A percentile compares a stretch with the other conserved stretches of the same genome.
phyloP scores from a whole-genome alignment of 2,888 invertebrate genomes.

The Ichneumoninae sp. region DNA sequence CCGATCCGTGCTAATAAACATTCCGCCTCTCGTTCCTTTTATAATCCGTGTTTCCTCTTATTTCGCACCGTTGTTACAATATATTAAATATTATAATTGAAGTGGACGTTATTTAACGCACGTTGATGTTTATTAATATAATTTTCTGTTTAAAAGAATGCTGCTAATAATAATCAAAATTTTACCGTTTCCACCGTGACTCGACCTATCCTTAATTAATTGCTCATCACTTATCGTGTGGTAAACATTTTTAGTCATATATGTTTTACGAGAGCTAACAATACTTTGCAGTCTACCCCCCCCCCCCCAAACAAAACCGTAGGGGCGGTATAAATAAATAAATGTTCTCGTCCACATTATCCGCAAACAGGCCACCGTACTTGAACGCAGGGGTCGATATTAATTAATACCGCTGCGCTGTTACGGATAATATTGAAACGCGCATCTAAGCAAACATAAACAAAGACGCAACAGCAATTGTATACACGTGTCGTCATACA shows the following conservation, averaged over 20 bases:
- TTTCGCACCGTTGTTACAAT: too few species aligned
- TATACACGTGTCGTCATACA: slow-evolving; percentile 8
- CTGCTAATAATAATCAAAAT: not conserved
- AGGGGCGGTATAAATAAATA: slow-evolving; percentile 10
- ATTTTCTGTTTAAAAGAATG: not conserved
- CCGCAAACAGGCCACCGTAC: slow-evolving; percentile 20
- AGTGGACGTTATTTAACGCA: not conserved
- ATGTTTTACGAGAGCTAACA: not conserved
- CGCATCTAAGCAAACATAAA: slow-evolving; percentile 81
- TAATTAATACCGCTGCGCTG: slow-evolving; percentile 75
- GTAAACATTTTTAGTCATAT: slow-evolving; percentile 4
- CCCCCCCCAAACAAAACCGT: not conserved
- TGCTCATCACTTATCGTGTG: not conserved
- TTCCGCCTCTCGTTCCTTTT: too few species aligned
- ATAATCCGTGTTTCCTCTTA: too few species aligned
- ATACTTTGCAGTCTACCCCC: slow-evolving; percentile 1
- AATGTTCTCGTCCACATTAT: slow-evolving; percentile 27
- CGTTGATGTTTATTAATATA: not conserved
- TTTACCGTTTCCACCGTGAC: not conserved
- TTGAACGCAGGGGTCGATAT: slow-evolving; percentile 69
- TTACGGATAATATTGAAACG: slow-evolving; percentile 80
- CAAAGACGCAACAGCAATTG: slow-evolving; percentile 71
- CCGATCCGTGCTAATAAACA: too few species aligned
- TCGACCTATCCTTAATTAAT: not conserved
- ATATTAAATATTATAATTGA: too few species aligned